Base-by-base conservation (phyloP, 2,797 vertebrate genomes). In the Syncerus caffer region DNA sequence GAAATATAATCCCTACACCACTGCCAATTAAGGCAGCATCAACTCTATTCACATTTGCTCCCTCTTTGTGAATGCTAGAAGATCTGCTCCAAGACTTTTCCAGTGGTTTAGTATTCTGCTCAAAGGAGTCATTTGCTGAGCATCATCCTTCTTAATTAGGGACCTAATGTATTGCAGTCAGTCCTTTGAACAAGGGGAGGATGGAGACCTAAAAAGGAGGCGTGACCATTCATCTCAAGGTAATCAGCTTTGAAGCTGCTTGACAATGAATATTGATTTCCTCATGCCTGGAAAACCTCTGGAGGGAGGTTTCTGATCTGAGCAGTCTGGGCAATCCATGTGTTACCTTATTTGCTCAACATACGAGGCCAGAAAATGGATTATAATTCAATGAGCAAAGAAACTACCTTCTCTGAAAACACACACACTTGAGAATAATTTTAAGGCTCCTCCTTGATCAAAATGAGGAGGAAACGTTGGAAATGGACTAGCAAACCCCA, bases 241-340 rank as follows among this genome's bases (percentile, higher is more conserved):
- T 82, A 93, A 38, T 97, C 95, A 67, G 58, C 58, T 93, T 0
- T 51, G 85, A 93, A 60, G 83, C 96, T 74, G 31, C 67, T 92
- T 79, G 74, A 42, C 87, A 96, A 87, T 82, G 86, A 92, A n/a
- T 91, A 96, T 64, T 93, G 96, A 93, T 96, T 94, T 94, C 4
- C 78, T 71, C 15, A 15, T 71, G 17, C 10, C 88, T 87, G 84
- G 90, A 55, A 97, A 93, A 53, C 34, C 17, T 25, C 88, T 85
- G 51, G 60, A 96, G 57, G 45, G 21, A 45, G 87, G 45, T 2
- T 87, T 91, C 95, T 79, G 87, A 27, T 80, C 84, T 87, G 47
- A 71, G 3, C 74, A 95, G 76, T n/a, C 84, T 4, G 58, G 17
- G 25, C 58, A 74, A 34, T 12, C 47, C 64, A 19, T 12, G 4